Base-by-base conservation (phyloP, 2,113 vertebrate species). In the Archocentrus centrarchus region DNA sequence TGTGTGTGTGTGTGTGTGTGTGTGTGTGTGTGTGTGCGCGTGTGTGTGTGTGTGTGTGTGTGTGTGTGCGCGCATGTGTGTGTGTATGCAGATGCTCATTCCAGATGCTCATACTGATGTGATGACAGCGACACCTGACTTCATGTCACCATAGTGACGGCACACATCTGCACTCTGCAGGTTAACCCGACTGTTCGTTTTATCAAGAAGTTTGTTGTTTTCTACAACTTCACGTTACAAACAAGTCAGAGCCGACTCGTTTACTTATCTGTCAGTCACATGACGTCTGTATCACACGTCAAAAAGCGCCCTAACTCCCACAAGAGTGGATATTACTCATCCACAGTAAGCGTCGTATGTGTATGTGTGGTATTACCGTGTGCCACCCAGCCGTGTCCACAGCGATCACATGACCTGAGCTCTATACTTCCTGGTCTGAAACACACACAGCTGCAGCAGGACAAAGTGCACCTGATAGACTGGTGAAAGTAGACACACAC, bases 371-470 rank as follows among this genome's bases (percentile, higher is more conserved):
- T 55, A 7, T 77, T 58, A 94, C 92, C 92, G 10, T 94, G 94
- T 3, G 50, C 75, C 59, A 93, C 91, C 94, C 92, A 95, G 87
- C 92, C 32, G 59, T 92, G 94, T 80, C 90, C 87, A 14, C 94
- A 95, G 68, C 24, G 70, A 7, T 91, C 93, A 88, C 94, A 95
- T 81, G 92, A 92, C 84, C 93, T 85, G 55, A 84, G 59, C 5
- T 83, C 78, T 57, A 50, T 59, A 5, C 78, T 75, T 83, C 81
- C 89, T 37, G 91, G 89, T 59, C 35, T 86, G 83, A 94, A 95
- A 4, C 70, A 37, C 3, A 13, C 3, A 13, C 94, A 94, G 81
- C 83, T 84, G 86, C 93, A 94, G 75, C 63, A 10, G n/a, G 79
- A 77, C 11, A 24, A 75, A 0, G 88, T 27, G 8, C 93, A 94